Conservation (phyloP, 1,140 invertebrate species). For the Drosophila punjabiensis region DNA sequence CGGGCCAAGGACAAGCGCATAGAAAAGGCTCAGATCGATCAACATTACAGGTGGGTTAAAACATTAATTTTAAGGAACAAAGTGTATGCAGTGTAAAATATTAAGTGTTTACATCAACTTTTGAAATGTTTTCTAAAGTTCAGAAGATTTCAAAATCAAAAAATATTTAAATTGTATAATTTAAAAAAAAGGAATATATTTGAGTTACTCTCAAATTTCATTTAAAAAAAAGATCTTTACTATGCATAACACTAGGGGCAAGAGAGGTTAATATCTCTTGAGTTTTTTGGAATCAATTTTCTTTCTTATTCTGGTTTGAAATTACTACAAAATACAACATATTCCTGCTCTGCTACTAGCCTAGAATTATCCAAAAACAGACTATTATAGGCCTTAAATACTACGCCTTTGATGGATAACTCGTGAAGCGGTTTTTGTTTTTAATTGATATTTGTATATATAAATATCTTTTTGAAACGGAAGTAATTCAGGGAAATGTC, state of each 20-base stretch:
- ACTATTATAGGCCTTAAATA: too few relatives aligned
- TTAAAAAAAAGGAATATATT: too few relatives aligned
- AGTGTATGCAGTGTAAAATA: too few relatives aligned
- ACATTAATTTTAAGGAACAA: background rate
- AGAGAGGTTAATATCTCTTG: background rate
- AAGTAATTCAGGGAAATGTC: slow-evolving; percentile 79
- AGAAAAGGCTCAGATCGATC: slow-evolving; percentile 97
- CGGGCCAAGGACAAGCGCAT: slow-evolving; percentile 98
- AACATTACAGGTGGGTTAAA: slow-evolving; percentile 92
- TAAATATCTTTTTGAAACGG: slow-evolving; percentile 56
- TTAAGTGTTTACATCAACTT: background rate
- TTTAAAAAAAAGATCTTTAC: too few relatives aligned
- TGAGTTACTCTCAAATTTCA: too few relatives aligned
- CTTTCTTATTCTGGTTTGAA: accelerated
- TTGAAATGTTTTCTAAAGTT: background rate
- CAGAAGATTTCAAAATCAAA: background rate
- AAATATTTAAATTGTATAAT: background rate
- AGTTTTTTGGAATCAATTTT: background rate
- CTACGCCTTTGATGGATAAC: slow-evolving; percentile 11
- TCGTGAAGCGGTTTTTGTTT: slow-evolving; percentile 23
- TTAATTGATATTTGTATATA: slow-evolving; percentile 16
- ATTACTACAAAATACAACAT: background rate
- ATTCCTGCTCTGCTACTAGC: too few relatives aligned
- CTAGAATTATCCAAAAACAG: background rate
- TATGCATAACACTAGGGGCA: background rate